Evolutionary conservation across 2,797 vertebrate species (phyloP).

Genomic region (Anolis apletophallus): DNA sequence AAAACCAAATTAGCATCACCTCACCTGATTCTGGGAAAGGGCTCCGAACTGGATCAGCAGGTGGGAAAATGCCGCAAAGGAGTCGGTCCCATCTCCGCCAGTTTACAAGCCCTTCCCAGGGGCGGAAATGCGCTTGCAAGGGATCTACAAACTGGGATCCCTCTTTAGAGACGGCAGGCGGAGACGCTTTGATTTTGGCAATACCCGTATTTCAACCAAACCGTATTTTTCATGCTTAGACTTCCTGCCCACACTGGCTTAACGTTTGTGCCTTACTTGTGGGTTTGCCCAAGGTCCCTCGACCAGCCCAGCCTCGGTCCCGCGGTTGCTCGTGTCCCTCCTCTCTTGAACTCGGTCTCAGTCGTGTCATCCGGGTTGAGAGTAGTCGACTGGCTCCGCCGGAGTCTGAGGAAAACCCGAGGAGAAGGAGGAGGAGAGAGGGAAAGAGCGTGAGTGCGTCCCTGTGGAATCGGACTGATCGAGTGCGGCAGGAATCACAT

Average conservation of each 20-base stretch:
- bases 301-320: conserved; percentile 97
- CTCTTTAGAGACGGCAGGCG: neutral
- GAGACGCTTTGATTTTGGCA: neutral
- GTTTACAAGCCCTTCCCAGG: neutral
- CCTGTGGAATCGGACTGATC: neutral
- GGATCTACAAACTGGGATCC: neutral
- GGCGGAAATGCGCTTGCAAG: neutral
- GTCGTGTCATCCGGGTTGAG: conserved; percentile 92
- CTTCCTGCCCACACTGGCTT: fast-evolving
- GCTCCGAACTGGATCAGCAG: neutral
- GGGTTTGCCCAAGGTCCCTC: conserved; percentile 89
- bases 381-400: conserved; percentile 95
- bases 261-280: conserved; percentile 75
- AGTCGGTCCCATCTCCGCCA: neutral
- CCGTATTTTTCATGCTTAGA: neutral
- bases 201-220: neutral
- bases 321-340: conserved; percentile 94
- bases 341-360: conserved; percentile 92
- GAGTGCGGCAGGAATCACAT: too few species aligned
- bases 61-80: neutral
- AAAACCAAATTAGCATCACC: neutral
- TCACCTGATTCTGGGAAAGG: neutral
- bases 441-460: neutral
- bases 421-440: neutral
- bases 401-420: conserved; percentile 80